Conservation (phyloP, 2,888 invertebrate genomes). For the Coremacera marginata region DNA sequence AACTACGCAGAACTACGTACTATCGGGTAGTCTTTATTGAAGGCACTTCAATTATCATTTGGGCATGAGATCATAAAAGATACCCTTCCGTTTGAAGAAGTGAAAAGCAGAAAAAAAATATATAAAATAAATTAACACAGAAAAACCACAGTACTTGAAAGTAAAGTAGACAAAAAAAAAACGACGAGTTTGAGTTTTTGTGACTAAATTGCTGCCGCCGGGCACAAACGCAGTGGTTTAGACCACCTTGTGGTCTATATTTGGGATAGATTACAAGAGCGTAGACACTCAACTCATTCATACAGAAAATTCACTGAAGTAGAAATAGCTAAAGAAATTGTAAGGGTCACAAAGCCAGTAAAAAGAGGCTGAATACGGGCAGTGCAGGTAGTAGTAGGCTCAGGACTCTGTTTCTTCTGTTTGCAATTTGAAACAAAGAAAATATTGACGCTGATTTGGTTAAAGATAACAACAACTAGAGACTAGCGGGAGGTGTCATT, state of each 20-base stretch:
- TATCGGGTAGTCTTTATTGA: conserved; percentile 12
- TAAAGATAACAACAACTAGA: not conserved
- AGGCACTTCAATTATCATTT: conserved; percentile 64
- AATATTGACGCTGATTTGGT: not conserved
- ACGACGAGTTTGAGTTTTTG: conserved; percentile 1
- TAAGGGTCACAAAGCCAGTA: not conserved
- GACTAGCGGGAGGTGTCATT: conserved; percentile 34
- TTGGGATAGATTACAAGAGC: not conserved
- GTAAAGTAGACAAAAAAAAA: conserved; percentile 2
- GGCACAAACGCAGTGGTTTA: not conserved
- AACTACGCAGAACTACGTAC: not conserved
- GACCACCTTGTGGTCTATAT: conserved; percentile 31
- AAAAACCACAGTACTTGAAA: conserved; percentile 19
- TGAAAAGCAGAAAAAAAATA: not conserved
- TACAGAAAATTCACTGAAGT: not conserved
- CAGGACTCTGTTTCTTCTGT: not conserved
- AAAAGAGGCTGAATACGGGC: not conserved
- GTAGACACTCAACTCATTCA: not conserved
- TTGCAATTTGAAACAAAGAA: conserved; percentile 16
- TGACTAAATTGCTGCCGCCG: not conserved
- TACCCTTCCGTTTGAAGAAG: not conserved
- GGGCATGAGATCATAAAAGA: conserved; percentile 58
- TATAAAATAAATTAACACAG: conserved; percentile 5
- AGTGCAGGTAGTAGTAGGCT: not conserved
- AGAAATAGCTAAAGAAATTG: not conserved